Base-by-base conservation (phyloP, 2,113 vertebrate species). In the Ciconia boyciana region DNA sequence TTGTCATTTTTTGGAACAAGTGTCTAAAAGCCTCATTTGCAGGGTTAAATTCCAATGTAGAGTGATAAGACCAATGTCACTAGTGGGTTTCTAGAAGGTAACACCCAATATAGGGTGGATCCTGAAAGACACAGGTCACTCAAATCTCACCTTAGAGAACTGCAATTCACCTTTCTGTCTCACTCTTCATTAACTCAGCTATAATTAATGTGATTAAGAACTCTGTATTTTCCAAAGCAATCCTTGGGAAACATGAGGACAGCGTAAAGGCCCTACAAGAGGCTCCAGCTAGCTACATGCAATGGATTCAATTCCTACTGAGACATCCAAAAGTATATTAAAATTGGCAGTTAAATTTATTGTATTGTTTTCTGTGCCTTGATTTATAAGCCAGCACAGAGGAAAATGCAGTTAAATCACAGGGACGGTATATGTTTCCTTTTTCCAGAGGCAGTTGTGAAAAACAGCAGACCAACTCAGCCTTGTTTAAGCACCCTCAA, bases 31-130 rank as follows among this genome's bases (percentile, higher is more conserved):
- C 10, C 34, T 88, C 49, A 26, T 36, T 36, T 48, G 9, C 7
- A 49, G 71, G 34, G 10, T 4, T 39, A 61, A 57, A 61, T 10
- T 7, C 87, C 26, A 39, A 41, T 0, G 0, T 2, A 39, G 64
- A 84, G 19, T 12, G 57, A 32, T 25, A 82, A 69, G 20, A 48
- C 18, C 28, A 16, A 3, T 0, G 7, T 13, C 71, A 69, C 25
- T 9, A n/a, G 43, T 1, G 24, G 31, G n/a, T 69, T 92, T 84
- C 43, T 60, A 60, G 44, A 71, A 66, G 22, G 31, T 34, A 76
- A 65, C n/a, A 39, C 16, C 39, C n/a, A 36, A 13, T 7, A 22
- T 0, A 36, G 13, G 13, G 15, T 17, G 17, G 11, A 77, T 46
- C 60, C 48, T 5, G 9, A 87, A 72, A 21, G 13, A n/a, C 20